phyloP scores from a whole-genome alignment of 2,113 vertebrate genomes.

The Calcarius ornatus region DNA sequence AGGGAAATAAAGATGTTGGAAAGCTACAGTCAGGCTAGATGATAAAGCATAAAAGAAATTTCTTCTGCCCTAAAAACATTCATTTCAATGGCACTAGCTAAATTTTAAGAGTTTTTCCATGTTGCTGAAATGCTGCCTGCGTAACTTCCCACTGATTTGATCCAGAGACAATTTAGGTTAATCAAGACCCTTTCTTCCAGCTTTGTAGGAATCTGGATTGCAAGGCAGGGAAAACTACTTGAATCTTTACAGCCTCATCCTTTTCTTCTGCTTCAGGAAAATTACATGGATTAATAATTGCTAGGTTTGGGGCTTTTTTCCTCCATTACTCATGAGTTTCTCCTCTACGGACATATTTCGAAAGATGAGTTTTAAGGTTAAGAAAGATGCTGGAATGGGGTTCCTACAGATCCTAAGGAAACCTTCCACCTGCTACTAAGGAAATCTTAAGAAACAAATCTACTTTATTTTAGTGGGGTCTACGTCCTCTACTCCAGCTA shows the following conservation, averaged over 20 bases:
- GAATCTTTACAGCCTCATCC: not conserved
- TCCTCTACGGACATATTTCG: not conserved
- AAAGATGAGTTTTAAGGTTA: not conserved
- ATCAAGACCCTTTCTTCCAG: not conserved
- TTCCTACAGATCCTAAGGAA: not conserved
- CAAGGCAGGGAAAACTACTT: not conserved
- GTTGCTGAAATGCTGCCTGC: not conserved
- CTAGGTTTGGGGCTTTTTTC: rapidly evolving
- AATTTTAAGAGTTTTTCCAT: not conserved
- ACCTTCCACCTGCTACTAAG: not conserved
- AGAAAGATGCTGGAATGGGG: not conserved
- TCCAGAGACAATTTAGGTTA: not conserved
- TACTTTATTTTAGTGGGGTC: not conserved
- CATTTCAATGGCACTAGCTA: not conserved
- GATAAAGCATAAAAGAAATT: not conserved
- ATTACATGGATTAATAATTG: not conserved
- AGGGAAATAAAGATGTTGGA: not conserved
- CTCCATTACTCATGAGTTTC: not conserved
- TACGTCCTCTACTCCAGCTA: not conserved
- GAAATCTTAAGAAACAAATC: not conserved
- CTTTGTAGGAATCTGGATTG: not conserved
- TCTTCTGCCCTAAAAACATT: not conserved
- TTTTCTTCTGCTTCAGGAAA: not conserved
- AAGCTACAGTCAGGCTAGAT: not conserved
- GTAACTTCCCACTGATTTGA: not conserved